These are phyloP conservation scores for Neoitamus cyanurus DNA, from an alignment of 2,888 invertebrate genomes.

Conservation along the genomic window DNA sequence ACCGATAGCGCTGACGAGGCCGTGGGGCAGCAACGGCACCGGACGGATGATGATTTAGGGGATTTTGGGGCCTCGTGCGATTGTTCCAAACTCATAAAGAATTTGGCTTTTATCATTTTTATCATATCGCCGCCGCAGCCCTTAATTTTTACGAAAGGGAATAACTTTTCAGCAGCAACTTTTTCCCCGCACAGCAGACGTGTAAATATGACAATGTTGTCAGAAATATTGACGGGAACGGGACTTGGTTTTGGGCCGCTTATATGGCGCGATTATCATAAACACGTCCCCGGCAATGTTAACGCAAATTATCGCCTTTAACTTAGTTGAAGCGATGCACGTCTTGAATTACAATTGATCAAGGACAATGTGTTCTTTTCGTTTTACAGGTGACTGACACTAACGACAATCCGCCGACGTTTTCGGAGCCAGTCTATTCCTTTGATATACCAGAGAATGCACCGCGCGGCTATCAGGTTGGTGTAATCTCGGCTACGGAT, in stretches of 20 bases:
- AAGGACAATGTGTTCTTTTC: neutral
- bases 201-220: constrained; percentile 48
- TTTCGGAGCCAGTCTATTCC: constrained; percentile 87
- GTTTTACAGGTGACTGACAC: constrained; percentile 84
- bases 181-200: constrained; percentile 32
- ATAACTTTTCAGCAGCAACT: constrained; percentile 13
- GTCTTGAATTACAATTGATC: constrained; percentile 25
- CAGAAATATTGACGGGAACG: neutral
- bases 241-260: neutral
- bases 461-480: constrained; percentile 83
- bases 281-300: constrained; percentile 40
- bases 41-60: constrained; percentile 48
- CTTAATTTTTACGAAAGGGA: constrained; percentile 28
- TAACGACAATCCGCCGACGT: constrained; percentile 94
- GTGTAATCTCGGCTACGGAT: constrained; percentile 88
- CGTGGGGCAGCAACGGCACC: neutral
- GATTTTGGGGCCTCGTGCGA: constrained; percentile 36
- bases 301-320: constrained; percentile 43
- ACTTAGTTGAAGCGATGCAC: neutral
- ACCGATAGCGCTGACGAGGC: constrained; percentile 28
- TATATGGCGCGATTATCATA: constrained; percentile 37
- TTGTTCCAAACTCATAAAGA: constrained; percentile 43
- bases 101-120: constrained; percentile 39
- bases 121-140: neutral
- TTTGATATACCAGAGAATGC: constrained; percentile 93